phyloP scores from a whole-genome alignment of 2,113 vertebrate genomes.

The Rostratula benghalensis region DNA sequence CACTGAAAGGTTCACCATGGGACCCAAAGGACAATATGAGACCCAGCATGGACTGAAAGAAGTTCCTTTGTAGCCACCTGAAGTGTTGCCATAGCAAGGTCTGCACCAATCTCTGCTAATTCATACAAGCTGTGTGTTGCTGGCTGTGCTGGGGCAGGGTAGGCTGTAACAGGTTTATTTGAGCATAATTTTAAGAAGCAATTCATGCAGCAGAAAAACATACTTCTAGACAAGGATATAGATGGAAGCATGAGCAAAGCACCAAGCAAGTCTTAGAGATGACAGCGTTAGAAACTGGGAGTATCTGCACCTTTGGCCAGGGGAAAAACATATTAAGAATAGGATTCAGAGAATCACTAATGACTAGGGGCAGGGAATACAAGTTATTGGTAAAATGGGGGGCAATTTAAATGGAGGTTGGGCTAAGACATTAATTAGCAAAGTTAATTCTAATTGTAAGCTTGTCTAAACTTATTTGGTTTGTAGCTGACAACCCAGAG shows the following conservation, averaged over 20 bases:
- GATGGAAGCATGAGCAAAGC: neutral
- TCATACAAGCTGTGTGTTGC: neutral
- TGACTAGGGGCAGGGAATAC: neutral
- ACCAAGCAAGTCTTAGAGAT: neutral
- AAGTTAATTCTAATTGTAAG: neutral
- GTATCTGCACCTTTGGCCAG: neutral
- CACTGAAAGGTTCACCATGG: neutral
- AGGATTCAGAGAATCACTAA: neutral
- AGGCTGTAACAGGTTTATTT: neutral
- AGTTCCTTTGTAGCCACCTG: neutral
- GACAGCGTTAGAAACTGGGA: neutral
- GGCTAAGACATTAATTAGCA: neutral
- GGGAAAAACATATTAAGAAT: neutral
- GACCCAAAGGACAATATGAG: neutral
- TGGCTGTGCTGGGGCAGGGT: slow-evolving; percentile 11
- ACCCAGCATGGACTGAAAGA: neutral
- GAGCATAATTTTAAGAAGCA: neutral
- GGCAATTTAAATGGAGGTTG: neutral
- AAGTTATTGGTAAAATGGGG: neutral
- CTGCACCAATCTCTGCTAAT: neutral
- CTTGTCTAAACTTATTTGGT: neutral
- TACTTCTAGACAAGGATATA: neutral
- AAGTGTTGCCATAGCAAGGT: slow-evolving; percentile 26
- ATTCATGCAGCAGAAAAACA: neutral
- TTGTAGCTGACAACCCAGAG: neutral